Evolutionary conservation across 2,113 vertebrate genomes (phyloP), one percentile per base, ranked within the genome.

Genomic region (Rhabdornis inornatus): DNA sequence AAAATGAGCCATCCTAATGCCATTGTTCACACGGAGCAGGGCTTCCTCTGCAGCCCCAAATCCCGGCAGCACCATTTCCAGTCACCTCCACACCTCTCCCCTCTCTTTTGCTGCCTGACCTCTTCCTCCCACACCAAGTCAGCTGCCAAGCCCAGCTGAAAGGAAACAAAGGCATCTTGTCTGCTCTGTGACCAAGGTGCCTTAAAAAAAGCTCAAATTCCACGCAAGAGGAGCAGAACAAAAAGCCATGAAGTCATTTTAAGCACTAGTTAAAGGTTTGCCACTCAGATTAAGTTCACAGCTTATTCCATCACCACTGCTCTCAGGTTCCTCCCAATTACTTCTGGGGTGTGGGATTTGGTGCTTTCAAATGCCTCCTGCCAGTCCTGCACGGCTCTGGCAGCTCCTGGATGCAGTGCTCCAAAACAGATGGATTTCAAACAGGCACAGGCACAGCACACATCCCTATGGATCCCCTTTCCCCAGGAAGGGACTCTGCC

Each of bases 201-300:
- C 87, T 87, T 65, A 19, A 85, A 89, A 40, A 94, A 90, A 95
- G 87, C 78, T 95, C 96, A 87, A 92, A 79, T 95, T 95, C 76
- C 91, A 92, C 6, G 0, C 69, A 94, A 95, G 72, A 95, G 93
- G 28, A 76, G 59, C 65, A 79, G 94, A 95, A 94, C 87, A 95
- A 96, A 92, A 92, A 94, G 75, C 70, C 63, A 88, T 28, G 21
- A 69, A 89, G 74, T 85, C 35, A 87, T 90, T 95, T 82, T 52
- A 87, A 83, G 85, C 4, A 85, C 56, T 3, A 84, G 63, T 57
- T 52, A 82, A 83, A 89, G 74, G 84, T 89, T 37, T 89, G 31
- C 78, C 81, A 76, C 74, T 95, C n/a, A 80, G 91, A 94, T 92
- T 84, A 91, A 91, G 45, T 79, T 95, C 84, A 87, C 53, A 28